phyloP scores from a whole-genome alignment of 1,140 invertebrate species.

The Nomia melanderi region DNA sequence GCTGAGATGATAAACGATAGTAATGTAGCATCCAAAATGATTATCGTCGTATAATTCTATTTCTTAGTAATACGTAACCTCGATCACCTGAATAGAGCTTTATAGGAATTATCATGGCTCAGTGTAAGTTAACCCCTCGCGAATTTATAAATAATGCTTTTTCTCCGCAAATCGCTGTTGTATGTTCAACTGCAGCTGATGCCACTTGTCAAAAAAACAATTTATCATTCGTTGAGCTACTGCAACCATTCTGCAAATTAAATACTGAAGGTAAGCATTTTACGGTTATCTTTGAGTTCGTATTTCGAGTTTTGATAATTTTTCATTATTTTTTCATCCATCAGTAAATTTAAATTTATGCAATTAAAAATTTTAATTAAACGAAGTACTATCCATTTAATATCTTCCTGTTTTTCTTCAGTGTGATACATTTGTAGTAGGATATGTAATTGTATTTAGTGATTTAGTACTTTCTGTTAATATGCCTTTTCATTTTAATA shows the following conservation, averaged over 20 bases:
- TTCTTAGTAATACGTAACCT: slow-evolving; percentile 26
- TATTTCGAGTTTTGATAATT: too few relatives aligned
- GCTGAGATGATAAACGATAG: neutral
- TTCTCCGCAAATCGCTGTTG: slow-evolving; percentile 92
- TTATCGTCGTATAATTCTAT: slow-evolving; percentile 8
- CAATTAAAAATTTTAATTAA: neutral
- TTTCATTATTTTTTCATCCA: neutral
- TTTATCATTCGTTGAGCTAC: slow-evolving; percentile 92
- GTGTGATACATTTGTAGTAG: neutral
- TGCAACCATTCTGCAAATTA: slow-evolving; percentile 93
- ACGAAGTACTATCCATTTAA: neutral
- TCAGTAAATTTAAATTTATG: neutral
- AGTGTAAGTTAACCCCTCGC: slow-evolving; percentile 86
- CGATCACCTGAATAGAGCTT: slow-evolving; percentile 13
- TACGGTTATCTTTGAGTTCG: neutral
- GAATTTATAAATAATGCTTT: slow-evolving; percentile 95
- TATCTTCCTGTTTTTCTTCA: neutral
- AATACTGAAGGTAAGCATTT: slow-evolving; percentile 86
- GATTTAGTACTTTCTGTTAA: slow-evolving; percentile 23
- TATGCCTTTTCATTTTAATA: slow-evolving; percentile 73
- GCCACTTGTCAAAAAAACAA: slow-evolving; percentile 94
- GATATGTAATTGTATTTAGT: neutral
- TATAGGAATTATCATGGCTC: slow-evolving; percentile 79
- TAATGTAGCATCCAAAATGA: slow-evolving; percentile 20
- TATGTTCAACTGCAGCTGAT: slow-evolving; percentile 91